A percentile compares a stretch with the other conserved stretches of the same genome.
Evolutionary conservation across 2,797 vertebrate species (phyloP).

Genomic region (Epinephelus coioides): DNA sequence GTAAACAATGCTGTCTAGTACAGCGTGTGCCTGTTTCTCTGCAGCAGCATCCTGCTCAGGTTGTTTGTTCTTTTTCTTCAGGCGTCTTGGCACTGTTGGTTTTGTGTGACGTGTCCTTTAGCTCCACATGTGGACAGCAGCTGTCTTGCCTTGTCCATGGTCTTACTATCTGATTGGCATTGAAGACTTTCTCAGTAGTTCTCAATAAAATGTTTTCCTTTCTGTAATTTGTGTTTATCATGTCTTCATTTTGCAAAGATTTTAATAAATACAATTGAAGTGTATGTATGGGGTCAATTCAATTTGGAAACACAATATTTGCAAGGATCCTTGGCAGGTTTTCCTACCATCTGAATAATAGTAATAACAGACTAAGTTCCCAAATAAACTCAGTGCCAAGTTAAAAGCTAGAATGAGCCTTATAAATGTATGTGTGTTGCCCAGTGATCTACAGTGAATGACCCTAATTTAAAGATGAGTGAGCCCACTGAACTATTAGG

Average conservation of each 20-base stretch:
- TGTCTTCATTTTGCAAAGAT: not conserved
- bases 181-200: not conserved
- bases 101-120: not conserved
- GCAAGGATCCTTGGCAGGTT: not conserved
- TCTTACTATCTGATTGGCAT: not conserved
- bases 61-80: not conserved
- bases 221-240: not conserved
- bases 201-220: not conserved
- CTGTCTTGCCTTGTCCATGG: not conserved
- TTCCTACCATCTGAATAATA: not conserved
- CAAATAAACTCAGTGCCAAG: not conserved
- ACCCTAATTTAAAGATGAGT: conserved; percentile 9
- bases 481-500: not conserved
- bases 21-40: not conserved
- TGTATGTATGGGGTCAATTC: not conserved
- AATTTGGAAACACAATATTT: not conserved
- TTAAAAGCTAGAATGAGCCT: not conserved
- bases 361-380: not conserved
- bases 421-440: not conserved
- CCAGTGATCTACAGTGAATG: not conserved
- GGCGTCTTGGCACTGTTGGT: not conserved
- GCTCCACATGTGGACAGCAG: not conserved
- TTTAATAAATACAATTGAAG: not conserved
- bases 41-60: not conserved
- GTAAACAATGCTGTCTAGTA: not conserved